These are phyloP conservation scores for Psittacula cyanocephala DNA, from an alignment of 2,113 vertebrate genomes.

Conservation along the genomic window DNA sequence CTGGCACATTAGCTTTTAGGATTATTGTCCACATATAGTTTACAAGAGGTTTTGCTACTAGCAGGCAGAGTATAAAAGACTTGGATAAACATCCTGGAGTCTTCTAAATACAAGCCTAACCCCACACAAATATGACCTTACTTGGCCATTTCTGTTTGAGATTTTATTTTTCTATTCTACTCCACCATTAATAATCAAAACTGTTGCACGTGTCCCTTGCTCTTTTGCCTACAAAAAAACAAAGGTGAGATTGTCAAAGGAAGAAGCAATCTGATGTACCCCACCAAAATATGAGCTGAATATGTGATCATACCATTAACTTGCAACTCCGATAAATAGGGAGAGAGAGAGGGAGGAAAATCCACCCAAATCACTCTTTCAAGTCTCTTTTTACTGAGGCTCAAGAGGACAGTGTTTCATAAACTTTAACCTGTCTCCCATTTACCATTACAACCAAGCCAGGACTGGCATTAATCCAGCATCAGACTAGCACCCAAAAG, in stretches of 20 bases:
- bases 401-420: slow-evolving; percentile 55
- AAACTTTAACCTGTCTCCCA: neutral
- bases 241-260: neutral
- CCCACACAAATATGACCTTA: too few relatives aligned
- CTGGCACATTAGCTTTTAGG: neutral
- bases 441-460: neutral
- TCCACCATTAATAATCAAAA: neutral
- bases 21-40: neutral
- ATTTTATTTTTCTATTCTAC: neutral
- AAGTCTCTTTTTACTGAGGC: neutral
- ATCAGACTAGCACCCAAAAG: neutral
- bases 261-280: neutral
- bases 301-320: neutral
- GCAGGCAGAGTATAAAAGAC: neutral
- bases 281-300: neutral
- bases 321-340: neutral
- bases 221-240: neutral
- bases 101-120: neutral
- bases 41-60: neutral
- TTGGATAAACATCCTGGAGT: neutral
- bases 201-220: neutral
- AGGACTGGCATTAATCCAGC: neutral
- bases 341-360: neutral
- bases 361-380: neutral
- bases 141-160: neutral